phyloP scores from a whole-genome alignment of 2,113 vertebrate species.

The Haliaeetus leucogaster region DNA sequence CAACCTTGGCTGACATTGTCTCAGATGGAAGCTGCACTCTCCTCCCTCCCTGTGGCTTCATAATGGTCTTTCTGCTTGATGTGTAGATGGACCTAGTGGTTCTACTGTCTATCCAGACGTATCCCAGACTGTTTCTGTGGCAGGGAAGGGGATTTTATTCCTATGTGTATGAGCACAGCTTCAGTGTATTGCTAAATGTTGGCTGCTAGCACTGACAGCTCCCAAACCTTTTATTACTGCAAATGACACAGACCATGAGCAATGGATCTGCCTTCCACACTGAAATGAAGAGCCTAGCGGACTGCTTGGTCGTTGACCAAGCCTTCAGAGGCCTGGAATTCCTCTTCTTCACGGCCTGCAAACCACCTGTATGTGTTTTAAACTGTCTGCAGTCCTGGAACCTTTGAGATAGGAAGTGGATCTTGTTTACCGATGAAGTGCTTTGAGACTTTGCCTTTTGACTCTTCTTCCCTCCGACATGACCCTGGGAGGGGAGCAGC shows the following conservation, averaged over 20 bases:
- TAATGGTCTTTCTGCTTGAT: neutral
- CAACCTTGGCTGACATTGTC: neutral
- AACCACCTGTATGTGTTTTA: neutral
- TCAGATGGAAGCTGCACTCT: neutral
- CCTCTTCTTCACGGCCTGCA: neutral
- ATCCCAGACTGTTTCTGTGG: neutral
- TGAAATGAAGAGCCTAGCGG: neutral
- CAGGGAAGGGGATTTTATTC: conserved; percentile 8
- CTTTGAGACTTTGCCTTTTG: conserved; percentile 63
- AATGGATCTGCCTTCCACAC: conserved; percentile 38
- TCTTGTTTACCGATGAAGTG: conserved; percentile 43
- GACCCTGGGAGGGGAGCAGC: neutral
- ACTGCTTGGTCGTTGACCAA: neutral
- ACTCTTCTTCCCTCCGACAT: neutral
- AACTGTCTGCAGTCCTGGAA: conserved; percentile 34
- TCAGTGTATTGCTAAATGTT: conserved; percentile 32
- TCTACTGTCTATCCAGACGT: neutral
- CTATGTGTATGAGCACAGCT: neutral
- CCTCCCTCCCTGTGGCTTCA: neutral
- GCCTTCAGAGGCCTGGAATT: neutral
- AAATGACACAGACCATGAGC: conserved; percentile 16
- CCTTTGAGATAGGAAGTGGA: conserved; percentile 33
- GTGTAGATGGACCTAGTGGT: neutral
- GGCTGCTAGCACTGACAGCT: conserved; percentile 33
- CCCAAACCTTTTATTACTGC: conserved; percentile 25